Evolutionary conservation across 2,113 vertebrate species (phyloP), one percentile per base, ranked within the genome.

Genomic region (Sterna hirundo): DNA sequence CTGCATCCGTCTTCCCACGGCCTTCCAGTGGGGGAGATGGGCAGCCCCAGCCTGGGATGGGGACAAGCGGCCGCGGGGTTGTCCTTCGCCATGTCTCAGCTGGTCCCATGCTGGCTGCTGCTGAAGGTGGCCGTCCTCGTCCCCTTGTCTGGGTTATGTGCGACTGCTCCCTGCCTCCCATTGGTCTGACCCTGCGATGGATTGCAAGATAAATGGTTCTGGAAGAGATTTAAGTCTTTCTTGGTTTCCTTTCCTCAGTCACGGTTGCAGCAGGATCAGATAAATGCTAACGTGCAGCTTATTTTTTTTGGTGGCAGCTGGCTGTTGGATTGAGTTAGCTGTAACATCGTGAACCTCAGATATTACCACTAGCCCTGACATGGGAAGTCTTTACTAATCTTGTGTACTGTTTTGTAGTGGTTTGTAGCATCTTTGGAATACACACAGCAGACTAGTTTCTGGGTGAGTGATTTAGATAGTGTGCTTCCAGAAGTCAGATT

Each of bases 151-250:
- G 71, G 42, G 6, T 55, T 83, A 7, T 10, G 10, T n/a, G 29
- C 30, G 3, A 47, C 27, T 69, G 11, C 19, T 51, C 14, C 44
- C 4, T 0, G 1, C 12, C 47, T 23, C 1, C 0, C 5, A 4
- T 15, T 79, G 16, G 6, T 61, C 34, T 77, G 27, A 49, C 18
- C 36, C 23, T 10, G 6, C 2, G 20, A 60, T 52, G 64, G 29
- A 8, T 57, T 83, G 20, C 5, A 13, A 54, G 58, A 77, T 46
- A 62, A 88, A 49, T 42, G 1, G 0, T 7, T 62, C 32, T 58
- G 15, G 49, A 64, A 47, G 47, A 79, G 13, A 22, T 72, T 72
- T 8, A 42, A 40, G 14, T 52, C 19, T 65, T 4, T 29, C 22
- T 42, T 65, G 26, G 29, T 83, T 87, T 90, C 66, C 30, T 57